These are phyloP conservation scores for Corythoichthys haematopterus DNA, from an alignment of 2,113 vertebrate genomes.

Conservation along the genomic window DNA sequence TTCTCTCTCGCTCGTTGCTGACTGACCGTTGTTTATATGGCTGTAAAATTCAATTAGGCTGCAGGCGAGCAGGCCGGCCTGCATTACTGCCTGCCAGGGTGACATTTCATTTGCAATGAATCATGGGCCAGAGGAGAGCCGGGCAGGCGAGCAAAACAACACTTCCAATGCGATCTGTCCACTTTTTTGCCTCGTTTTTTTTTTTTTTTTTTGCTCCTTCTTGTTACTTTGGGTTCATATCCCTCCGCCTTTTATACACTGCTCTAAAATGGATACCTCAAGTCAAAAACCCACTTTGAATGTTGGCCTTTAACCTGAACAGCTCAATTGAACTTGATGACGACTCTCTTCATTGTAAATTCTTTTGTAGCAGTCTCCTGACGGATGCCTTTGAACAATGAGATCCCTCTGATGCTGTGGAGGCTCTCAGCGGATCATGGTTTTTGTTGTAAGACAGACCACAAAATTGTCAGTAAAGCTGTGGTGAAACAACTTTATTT, in stretches of 20 bases:
- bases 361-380: no score
- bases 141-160: conserved; percentile 35
- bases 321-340: no score
- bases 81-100: conserved; percentile 70
- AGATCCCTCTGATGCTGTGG: no score
- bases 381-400: no score
- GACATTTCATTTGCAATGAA: conserved; percentile 79
- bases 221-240: not conserved
- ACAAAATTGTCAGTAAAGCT: no score
- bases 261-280: no score
- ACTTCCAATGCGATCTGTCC: conserved; percentile 40
- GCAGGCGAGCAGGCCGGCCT: conserved; percentile 54
- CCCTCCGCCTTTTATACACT: not conserved
- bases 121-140: conserved; percentile 63
- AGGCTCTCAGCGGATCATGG: no score
- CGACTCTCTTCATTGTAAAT: no score
- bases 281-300: no score
- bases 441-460: no score
- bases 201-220: conserved; percentile 2
- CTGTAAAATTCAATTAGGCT: conserved; percentile 72
- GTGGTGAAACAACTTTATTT: no score
- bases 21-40: conserved; percentile 70
- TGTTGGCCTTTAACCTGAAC: no score
- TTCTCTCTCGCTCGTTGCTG: conserved; percentile 20
- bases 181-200: conserved; percentile 2